Percentiles rank a stretch among this genome's conserved stretches.
phyloP scores from a whole-genome alignment of 2,113 vertebrate genomes.

The Noturus placidus region DNA sequence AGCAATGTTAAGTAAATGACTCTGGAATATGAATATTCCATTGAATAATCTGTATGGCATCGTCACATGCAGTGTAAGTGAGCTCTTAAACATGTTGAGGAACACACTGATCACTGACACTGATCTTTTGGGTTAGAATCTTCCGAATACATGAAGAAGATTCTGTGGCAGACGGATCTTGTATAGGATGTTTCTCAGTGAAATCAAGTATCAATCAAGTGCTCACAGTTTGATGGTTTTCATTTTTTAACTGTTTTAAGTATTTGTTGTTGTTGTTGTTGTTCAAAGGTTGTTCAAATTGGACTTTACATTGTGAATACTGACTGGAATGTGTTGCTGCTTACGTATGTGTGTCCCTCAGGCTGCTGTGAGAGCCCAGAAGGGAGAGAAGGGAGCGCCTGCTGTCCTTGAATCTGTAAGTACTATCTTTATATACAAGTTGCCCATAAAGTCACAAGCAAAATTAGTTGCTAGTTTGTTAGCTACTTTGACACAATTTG shows the following conservation, averaged over 20 bases:
- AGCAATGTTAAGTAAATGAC: constrained; percentile 13
- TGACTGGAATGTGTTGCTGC: constrained; percentile 74
- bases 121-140: neutral
- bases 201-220: constrained; percentile 21
- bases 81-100: neutral
- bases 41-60: constrained; percentile 1
- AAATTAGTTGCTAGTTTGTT: neutral
- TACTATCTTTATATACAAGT: constrained; percentile 44
- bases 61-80: constrained; percentile 7
- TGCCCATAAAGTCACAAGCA: neutral
- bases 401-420: constrained; percentile 88
- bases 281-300: neutral
- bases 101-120: constrained; percentile 17
- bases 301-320: constrained; percentile 42
- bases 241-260: neutral
- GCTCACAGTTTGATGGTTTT: constrained; percentile 27
- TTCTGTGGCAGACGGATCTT: neutral
- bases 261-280: neutral
- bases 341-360: constrained; percentile 84
- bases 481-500: neutral
- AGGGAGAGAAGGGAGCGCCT: constrained; percentile 89
- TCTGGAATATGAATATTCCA: constrained; percentile 1
- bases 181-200: constrained; percentile 5
- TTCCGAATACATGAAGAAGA: neutral
- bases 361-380: constrained; percentile 77